A percentile compares a stretch with the other conserved stretches of the same genome.
Evolutionary conservation across 1,140 invertebrate species (phyloP).

Genomic region (Achroia grisella): DNA sequence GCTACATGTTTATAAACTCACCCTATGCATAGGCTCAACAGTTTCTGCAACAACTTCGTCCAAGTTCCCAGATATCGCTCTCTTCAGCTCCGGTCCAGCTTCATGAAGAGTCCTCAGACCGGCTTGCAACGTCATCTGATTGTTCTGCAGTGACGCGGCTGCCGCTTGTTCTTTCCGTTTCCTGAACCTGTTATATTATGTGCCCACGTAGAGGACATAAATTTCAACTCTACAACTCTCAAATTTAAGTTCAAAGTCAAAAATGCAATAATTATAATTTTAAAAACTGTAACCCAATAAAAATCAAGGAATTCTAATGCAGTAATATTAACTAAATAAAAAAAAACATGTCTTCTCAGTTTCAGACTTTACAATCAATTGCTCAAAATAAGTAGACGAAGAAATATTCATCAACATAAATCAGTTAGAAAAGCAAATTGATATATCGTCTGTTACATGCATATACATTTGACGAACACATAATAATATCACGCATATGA

Average conservation of each 20-base stretch:
- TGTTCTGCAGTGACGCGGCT: conserved; percentile 77
- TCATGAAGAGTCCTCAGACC: conserved; percentile 97
- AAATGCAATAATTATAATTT: too few species aligned
- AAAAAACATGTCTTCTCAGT: conserved; percentile 52
- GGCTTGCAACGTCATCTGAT: conserved; percentile 91
- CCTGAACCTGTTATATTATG: conserved; percentile 84
- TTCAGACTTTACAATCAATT: conserved; percentile 25
- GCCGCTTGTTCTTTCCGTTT: conserved; percentile 97
- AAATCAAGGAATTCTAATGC: too few species aligned
- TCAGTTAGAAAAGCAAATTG: conserved; percentile 29
- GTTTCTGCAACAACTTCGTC: conserved; percentile 92
- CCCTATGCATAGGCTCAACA: conserved; percentile 96
- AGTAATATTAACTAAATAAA: too few species aligned
- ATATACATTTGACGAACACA: conserved; percentile 33
- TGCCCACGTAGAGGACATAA: too few species aligned
- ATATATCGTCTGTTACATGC: conserved; percentile 14
- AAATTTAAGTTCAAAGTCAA: neutral
- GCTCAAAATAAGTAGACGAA: conserved; percentile 5
- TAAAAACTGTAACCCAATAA: too few species aligned
- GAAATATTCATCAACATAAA: neutral
- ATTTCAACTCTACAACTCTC: too few species aligned
- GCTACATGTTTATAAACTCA: conserved; percentile 74
- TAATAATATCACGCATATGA: conserved; percentile 21
- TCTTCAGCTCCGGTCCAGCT: conserved; percentile 96
- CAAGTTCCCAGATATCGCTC: conserved; percentile 97